Base-by-base conservation (phyloP, 2,888 invertebrate genomes). In the Sialis lutaria region DNA sequence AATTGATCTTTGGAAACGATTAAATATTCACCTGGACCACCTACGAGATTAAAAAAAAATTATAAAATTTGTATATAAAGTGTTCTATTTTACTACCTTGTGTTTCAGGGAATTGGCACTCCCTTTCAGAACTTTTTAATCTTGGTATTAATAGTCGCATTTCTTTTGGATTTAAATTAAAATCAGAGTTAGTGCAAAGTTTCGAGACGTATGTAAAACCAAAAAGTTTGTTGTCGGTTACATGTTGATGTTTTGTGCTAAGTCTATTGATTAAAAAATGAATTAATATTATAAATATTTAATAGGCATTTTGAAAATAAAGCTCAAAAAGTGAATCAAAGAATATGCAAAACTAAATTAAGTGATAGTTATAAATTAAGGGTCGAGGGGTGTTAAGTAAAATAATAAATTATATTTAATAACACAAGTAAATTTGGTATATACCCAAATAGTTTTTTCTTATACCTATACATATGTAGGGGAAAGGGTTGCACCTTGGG, bases 1-100 rank as follows among this genome's bases (percentile, higher is more conserved):
- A 73, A 60, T 34, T 62, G 55, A 31, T 57, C 57, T 3, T 61
- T 58, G 33, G 61, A 57, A 2, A 72, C 57, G 5, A 72, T 58
- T 41, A 73, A 57, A 52, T 67, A 73, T 53, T 72, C 69, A 1
- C 55, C 54, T 1, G 68, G 60, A 1, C 67, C 68, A 33, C 62
- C 65, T 50, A 45, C 31, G 39, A 33, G 44, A n/a, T n/a, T n/a
- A 32, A 2, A 13, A 6, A 35, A 35, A 2, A 35, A 35, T 10
- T 35, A 4, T 35, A n/a, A 4, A 2, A 35, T 10, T 35, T 9
- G 2, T 35, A 35, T 35, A 4, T 35, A 35, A 35, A 35, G 35
- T n/a, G 9, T 35, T 35, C 4, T 35, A n/a, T 35, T 35, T n/a
- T 35, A 7, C 5, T 8, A 40, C 40, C 40, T 40, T 40, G 10